Conservation (phyloP, 2,888 invertebrate species). For the Monopis laevigella region DNA sequence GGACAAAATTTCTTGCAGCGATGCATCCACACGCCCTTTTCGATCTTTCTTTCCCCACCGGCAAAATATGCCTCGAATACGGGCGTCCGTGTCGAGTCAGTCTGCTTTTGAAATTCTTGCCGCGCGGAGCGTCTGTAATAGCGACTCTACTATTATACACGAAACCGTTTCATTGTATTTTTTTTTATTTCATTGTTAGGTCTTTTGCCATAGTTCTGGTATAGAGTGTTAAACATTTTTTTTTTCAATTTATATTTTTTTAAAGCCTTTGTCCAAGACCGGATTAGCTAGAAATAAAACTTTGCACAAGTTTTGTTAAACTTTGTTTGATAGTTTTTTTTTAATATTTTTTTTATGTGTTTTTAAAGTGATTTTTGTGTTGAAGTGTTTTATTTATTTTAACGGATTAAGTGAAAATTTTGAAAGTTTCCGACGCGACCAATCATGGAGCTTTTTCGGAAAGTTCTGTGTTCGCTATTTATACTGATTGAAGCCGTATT, state of each 20-base stretch:
- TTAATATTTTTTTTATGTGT: slow-evolving; percentile 34
- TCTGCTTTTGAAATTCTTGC: slow-evolving; percentile 60
- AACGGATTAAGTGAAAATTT: slow-evolving; percentile 1
- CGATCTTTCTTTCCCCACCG: slow-evolving; percentile 63
- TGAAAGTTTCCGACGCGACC: background rate
- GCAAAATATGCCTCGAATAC: slow-evolving; percentile 60
- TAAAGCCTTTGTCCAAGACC: background rate
- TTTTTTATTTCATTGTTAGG: background rate
- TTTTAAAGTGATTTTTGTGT: slow-evolving; percentile 13
- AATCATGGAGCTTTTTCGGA: slow-evolving; percentile 51
- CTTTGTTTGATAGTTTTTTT: slow-evolving; percentile 24
- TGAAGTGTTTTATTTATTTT: background rate
- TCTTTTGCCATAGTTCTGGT: background rate
- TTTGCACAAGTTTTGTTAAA: slow-evolving; percentile 22
- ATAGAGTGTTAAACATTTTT: background rate
- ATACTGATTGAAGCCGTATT: slow-evolving; percentile 43
- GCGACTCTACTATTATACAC: slow-evolving; percentile 27
- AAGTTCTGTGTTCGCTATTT: slow-evolving; percentile 42
- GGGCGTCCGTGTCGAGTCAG: slow-evolving; percentile 53
- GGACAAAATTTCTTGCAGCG: slow-evolving; percentile 43
- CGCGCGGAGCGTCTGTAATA: slow-evolving; percentile 56
- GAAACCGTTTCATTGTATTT: background rate
- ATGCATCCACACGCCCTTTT: slow-evolving; percentile 60
- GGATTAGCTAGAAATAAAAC: slow-evolving; percentile 14
- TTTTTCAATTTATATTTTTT: background rate